These are phyloP conservation scores for Leptopilina drosophilae DNA, from an alignment of 2,888 invertebrate species.

Conservation along the genomic window DNA sequence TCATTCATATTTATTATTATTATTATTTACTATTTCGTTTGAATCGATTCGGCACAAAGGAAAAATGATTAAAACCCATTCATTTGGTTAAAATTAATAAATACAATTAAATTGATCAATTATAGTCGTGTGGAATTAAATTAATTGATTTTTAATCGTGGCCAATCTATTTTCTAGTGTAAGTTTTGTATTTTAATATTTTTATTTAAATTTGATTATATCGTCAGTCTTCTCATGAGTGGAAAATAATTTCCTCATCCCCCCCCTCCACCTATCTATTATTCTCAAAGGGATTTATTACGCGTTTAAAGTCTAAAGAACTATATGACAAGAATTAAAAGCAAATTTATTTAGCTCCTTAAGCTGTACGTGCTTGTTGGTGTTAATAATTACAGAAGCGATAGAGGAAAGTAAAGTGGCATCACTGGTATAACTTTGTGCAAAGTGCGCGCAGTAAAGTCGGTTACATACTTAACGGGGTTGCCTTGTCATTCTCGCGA, in stretches of 20 bases:
- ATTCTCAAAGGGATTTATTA: neutral
- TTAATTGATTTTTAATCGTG: no score
- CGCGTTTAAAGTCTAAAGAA: neutral
- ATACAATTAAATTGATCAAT: no score
- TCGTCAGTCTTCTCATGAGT: no score
- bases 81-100: no score
- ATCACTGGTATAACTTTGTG: slow-evolving; percentile 6
- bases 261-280: neutral
- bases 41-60: no score
- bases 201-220: no score
- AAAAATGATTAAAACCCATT: no score
- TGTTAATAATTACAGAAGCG: slow-evolving; percentile 28
- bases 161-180: no score
- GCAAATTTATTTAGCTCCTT: neutral
- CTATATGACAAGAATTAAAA: slow-evolving; percentile 22
- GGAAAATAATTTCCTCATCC: neutral
- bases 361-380: slow-evolving; percentile 1
- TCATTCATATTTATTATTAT: no score
- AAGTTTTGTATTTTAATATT: no score
- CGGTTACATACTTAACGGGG: slow-evolving; percentile 31
- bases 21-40: no score
- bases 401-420: slow-evolving; percentile 27
- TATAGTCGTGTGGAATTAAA: no score
- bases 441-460: slow-evolving; percentile 1
- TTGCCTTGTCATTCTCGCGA: slow-evolving; percentile 37